Evolutionary conservation across 1,140 invertebrate genomes (phyloP).

Genomic region (Sitobion miscanthi): DNA sequence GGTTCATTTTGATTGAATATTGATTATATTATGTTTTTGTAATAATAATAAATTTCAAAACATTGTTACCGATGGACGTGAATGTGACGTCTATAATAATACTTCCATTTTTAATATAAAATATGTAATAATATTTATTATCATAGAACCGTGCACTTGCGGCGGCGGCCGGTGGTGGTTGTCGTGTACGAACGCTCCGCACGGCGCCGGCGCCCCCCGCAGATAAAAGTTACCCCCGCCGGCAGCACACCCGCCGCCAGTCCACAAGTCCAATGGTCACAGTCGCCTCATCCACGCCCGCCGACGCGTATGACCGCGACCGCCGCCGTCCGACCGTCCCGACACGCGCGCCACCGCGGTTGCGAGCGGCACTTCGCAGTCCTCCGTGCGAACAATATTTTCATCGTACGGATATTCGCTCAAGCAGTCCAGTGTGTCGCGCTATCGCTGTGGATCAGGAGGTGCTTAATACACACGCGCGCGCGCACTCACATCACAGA

Average conservation of each 20-base stretch:
- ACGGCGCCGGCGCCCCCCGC: conserved; percentile 17
- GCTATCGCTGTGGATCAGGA: not conserved
- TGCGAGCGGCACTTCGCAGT: not conserved
- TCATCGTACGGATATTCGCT: not conserved
- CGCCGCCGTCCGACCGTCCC: not conserved
- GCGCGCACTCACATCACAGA: not conserved
- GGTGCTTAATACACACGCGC: not conserved
- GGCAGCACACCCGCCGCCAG: not conserved
- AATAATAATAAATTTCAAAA: not conserved
- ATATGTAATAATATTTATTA: not conserved
- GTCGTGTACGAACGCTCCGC: not conserved
- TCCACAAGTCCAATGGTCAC: not conserved
- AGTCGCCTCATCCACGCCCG: not conserved
- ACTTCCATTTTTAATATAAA: not conserved
- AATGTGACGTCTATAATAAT: not conserved
- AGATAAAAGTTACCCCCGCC: not conserved
- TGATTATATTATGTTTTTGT: not conserved
- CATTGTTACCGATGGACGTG: not conserved
- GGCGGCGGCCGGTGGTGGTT: not conserved
- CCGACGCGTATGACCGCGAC: not conserved
- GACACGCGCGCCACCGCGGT: too few relatives aligned
- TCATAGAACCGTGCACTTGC: not conserved
- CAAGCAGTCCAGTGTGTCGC: not conserved
- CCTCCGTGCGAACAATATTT: not conserved
- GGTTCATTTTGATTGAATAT: not conserved